Evolutionary conservation across 1,140 invertebrate species (phyloP).

Genomic region (Paraescarpia echinospica): DNA sequence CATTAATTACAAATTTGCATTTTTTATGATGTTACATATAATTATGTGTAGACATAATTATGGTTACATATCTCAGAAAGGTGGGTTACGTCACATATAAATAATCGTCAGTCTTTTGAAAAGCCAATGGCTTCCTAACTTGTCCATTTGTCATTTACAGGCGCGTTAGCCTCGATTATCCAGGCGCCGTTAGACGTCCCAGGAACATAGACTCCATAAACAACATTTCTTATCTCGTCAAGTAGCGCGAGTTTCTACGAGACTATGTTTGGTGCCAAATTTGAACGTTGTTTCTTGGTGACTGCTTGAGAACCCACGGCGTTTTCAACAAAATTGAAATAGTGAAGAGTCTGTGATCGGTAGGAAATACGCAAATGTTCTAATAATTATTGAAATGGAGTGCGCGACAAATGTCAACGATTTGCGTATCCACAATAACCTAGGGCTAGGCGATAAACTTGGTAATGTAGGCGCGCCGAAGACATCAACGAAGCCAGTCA

Average conservation of each 20-base stretch:
- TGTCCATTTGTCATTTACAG: no score
- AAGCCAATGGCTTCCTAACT: no score
- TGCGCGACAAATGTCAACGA: neutral
- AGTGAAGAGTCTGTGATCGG: neutral
- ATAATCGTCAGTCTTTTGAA: no score
- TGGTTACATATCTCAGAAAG: no score
- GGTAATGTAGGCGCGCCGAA: neutral
- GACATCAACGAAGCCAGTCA: neutral
- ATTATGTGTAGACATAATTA: no score
- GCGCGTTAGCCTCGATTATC: no score
- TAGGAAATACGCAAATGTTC: neutral
- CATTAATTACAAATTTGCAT: no score
- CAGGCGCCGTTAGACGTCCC: neutral
- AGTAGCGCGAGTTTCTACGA: neutral
- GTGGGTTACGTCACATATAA: no score
- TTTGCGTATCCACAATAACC: neutral
- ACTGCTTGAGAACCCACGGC: neutral
- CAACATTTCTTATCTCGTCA: neutral
- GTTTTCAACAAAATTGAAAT: neutral
- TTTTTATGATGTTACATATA: no score
- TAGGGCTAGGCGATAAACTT: neutral
- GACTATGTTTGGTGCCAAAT: neutral
- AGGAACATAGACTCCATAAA: neutral
- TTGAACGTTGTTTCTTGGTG: neutral
- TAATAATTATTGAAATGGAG: neutral